phyloP scores from a whole-genome alignment of 1,140 invertebrate species.

The Drosophila willistoni region DNA sequence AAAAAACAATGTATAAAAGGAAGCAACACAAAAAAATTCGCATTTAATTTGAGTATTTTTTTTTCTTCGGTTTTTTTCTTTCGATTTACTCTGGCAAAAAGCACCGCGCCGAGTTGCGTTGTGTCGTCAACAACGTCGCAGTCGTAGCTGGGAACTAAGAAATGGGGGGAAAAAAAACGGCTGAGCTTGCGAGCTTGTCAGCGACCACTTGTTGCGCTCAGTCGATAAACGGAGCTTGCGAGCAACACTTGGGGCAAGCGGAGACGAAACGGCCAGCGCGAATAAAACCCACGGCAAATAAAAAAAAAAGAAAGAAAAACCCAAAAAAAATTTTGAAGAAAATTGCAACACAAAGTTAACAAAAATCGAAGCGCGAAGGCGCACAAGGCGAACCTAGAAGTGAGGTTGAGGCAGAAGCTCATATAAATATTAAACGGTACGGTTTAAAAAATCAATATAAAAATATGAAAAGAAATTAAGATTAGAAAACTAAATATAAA shows the following conservation, averaged over 20 bases:
- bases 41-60: slow-evolving; percentile 52
- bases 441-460: slow-evolving; percentile 10
- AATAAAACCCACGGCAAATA: slow-evolving; percentile 34
- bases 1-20: slow-evolving; percentile 9
- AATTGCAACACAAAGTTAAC: slow-evolving; percentile 63
- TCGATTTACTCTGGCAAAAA: slow-evolving; percentile 35
- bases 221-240: slow-evolving; percentile 75
- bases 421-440: no score
- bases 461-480: slow-evolving; percentile 2
- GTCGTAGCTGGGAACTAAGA: slow-evolving; percentile 31
- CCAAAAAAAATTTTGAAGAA: slow-evolving; percentile 28
- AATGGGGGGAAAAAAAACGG: slow-evolving; percentile 5
- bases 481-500: not conserved
- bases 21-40: slow-evolving; percentile 40
- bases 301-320: slow-evolving; percentile 41
- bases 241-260: slow-evolving; percentile 73
- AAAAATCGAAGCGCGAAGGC: slow-evolving; percentile 45
- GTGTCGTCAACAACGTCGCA: slow-evolving; percentile 32
- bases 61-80: slow-evolving; percentile 38
- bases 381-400: slow-evolving; percentile 64
- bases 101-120: slow-evolving; percentile 36
- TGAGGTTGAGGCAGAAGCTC: slow-evolving; percentile 32
- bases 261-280: slow-evolving; percentile 40
- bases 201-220: slow-evolving; percentile 52
- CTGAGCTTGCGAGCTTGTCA: slow-evolving; percentile 66